A percentile compares a stretch with the other conserved stretches of the same genome.
Evolutionary conservation across 2,888 invertebrate species (phyloP).

Genomic region (Ceraclea dissimilis): DNA sequence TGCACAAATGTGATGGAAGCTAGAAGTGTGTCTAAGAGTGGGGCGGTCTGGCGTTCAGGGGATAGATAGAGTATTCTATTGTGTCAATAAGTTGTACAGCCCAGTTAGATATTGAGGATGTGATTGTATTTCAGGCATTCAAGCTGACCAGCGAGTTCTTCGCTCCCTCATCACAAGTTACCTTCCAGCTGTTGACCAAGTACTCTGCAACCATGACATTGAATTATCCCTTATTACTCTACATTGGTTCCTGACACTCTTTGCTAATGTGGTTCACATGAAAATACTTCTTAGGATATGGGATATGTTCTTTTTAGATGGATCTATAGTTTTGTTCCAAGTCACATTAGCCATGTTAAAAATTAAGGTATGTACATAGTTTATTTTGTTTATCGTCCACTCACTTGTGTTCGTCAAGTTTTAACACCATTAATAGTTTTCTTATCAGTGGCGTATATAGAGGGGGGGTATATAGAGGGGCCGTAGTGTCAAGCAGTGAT

Average conservation of each 20-base stretch:
- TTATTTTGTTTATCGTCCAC: background rate
- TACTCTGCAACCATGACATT: conserved; percentile 89
- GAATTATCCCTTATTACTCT: conserved; percentile 92
- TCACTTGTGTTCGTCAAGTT: too few relatives aligned
- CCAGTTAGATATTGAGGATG: too few relatives aligned
- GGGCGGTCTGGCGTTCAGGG: too few relatives aligned
- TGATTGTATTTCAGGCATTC: conserved; percentile 56
- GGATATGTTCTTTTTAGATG: conserved; percentile 96
- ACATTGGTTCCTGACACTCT: conserved; percentile 96
- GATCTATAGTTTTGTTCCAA: conserved; percentile 91
- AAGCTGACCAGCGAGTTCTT: conserved; percentile 95
- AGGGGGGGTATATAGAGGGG: too few relatives aligned
- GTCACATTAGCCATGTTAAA: conserved; percentile 91
- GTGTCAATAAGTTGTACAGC: too few relatives aligned
- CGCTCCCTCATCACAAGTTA: conserved; percentile 84
- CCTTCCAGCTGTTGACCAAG: conserved; percentile 81
- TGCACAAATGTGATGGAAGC: too few relatives aligned
- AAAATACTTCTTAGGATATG: conserved; percentile 87
- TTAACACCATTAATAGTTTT: too few relatives aligned
- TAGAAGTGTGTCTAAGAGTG: too few relatives aligned
- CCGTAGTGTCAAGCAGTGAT: too few relatives aligned
- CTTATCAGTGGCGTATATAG: too few relatives aligned
- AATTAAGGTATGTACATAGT: conserved; percentile 46
- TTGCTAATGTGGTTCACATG: conserved; percentile 95
- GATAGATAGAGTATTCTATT: too few relatives aligned